phyloP scores from a whole-genome alignment of 2,797 vertebrate species.

The Paramormyrops hopkinsi region DNA sequence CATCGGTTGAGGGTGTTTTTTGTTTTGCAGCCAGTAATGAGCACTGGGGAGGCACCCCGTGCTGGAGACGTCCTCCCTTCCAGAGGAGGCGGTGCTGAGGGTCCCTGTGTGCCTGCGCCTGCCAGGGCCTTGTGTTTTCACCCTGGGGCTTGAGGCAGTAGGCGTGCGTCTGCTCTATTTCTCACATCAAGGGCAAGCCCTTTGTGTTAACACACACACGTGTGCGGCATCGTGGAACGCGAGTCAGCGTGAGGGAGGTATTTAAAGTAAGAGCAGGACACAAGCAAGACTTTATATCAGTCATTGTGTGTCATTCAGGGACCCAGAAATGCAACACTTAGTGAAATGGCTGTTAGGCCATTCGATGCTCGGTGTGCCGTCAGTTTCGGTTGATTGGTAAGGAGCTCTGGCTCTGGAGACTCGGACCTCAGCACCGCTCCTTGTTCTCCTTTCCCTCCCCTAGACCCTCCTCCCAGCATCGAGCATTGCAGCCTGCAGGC shows the following conservation, averaged over 20 bases:
- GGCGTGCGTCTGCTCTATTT: not conserved
- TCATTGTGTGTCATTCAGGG: not conserved
- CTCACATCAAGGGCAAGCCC: not conserved
- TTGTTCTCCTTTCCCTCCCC: not conserved
- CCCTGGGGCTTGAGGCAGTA: not conserved
- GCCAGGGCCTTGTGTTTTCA: not conserved
- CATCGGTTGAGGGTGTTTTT: not conserved
- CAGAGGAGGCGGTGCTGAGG: slow-evolving; percentile 22
- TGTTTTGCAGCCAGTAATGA: slow-evolving; percentile 16
- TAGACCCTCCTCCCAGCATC: not conserved
- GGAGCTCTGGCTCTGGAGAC: not conserved
- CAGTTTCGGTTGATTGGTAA: not conserved
- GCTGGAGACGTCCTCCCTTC: slow-evolving; percentile 17
- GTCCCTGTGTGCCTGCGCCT: not conserved
- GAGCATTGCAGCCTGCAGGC: not conserved
- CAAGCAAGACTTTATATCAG: not conserved
- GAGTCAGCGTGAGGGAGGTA: not conserved
- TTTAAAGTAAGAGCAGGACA: not conserved
- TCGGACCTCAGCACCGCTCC: not conserved
- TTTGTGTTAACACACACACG: not conserved
- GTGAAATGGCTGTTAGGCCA: not conserved
- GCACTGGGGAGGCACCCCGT: slow-evolving; percentile 24
- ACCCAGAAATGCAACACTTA: not conserved
- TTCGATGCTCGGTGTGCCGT: not conserved
- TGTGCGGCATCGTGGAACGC: not conserved